phyloP scores from a whole-genome alignment of 2,888 invertebrate genomes.

The Apamea anceps region DNA sequence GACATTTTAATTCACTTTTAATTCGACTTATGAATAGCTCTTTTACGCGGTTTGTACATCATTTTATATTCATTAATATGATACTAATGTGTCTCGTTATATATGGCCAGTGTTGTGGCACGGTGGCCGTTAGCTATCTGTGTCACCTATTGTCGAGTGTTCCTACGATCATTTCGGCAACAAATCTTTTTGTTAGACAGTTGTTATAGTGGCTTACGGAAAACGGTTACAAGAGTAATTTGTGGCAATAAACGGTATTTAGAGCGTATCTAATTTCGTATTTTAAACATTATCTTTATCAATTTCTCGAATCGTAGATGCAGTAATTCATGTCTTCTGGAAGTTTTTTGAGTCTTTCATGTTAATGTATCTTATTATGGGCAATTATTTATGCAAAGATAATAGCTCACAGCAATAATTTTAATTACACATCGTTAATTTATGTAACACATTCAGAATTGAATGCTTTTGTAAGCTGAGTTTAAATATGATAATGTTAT shows the following conservation, averaged over 20 bases:
- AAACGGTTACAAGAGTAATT: constrained; percentile 77
- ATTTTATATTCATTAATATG: constrained; percentile 88
- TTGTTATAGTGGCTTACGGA: constrained; percentile 67
- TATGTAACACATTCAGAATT: constrained; percentile 67
- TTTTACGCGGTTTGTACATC: constrained; percentile 88
- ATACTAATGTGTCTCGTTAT: constrained; percentile 85
- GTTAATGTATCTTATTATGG: constrained; percentile 70
- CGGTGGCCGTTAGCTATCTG: constrained; percentile 76
- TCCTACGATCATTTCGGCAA: constrained; percentile 62
- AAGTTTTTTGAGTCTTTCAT: constrained; percentile 66
- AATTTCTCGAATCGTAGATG: constrained; percentile 74
- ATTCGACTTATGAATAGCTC: constrained; percentile 87
- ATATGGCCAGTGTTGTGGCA: constrained; percentile 79
- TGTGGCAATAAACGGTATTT: constrained; percentile 77
- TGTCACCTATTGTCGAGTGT: constrained; percentile 74
- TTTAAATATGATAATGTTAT: constrained; percentile 62
- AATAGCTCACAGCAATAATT: constrained; percentile 70
- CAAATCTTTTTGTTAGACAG: constrained; percentile 64
- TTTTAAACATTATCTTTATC: constrained; percentile 75
- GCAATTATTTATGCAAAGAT: constrained; percentile 72
- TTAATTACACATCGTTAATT: constrained; percentile 71
- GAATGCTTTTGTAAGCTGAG: constrained; percentile 61
- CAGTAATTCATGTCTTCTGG: constrained; percentile 70
- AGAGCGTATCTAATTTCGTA: constrained; percentile 79
- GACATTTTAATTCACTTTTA: constrained; percentile 88